phyloP scores from a whole-genome alignment of 2,888 invertebrate genomes.

The Achlya flavicornis region DNA sequence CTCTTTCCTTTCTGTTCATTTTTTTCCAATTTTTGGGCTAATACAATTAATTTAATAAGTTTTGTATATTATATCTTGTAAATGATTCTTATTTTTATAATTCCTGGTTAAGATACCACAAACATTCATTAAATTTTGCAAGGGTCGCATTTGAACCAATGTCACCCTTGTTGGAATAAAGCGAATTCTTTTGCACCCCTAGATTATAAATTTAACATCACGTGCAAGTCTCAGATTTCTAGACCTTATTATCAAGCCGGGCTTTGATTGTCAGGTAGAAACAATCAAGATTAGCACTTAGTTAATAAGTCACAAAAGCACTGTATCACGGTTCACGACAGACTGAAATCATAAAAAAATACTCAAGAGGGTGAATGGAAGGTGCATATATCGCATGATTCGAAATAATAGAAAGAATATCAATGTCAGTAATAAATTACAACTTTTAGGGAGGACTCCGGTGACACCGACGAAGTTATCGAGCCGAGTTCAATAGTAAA shows the following conservation, averaged over 20 bases:
- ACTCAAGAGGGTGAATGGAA: not conserved
- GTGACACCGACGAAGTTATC: not conserved
- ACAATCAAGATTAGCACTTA: no score
- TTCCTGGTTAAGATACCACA: no score
- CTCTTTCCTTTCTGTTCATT: constrained; percentile 68
- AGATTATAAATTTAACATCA: no score
- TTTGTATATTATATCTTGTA: not conserved
- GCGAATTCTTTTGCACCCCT: no score
- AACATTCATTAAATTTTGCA: no score
- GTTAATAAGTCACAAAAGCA: not conserved
- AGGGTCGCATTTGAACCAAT: no score
- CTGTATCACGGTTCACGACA: not conserved
- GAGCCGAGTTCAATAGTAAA: not conserved
- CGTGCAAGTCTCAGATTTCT: no score
- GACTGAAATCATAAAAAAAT: not conserved
- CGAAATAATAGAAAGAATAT: not conserved
- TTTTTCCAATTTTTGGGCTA: constrained; percentile 76
- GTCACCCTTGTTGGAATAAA: no score
- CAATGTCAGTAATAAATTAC: not conserved
- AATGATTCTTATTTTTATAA: no score
- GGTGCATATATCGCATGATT: constrained; percentile 1
- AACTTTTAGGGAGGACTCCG: not conserved
- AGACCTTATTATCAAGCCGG: no score
- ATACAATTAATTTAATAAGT: constrained; percentile 39
- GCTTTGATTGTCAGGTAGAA: no score